Conservation (phyloP, 2,797 vertebrate species). For the Takifugu ocellatus region DNA sequence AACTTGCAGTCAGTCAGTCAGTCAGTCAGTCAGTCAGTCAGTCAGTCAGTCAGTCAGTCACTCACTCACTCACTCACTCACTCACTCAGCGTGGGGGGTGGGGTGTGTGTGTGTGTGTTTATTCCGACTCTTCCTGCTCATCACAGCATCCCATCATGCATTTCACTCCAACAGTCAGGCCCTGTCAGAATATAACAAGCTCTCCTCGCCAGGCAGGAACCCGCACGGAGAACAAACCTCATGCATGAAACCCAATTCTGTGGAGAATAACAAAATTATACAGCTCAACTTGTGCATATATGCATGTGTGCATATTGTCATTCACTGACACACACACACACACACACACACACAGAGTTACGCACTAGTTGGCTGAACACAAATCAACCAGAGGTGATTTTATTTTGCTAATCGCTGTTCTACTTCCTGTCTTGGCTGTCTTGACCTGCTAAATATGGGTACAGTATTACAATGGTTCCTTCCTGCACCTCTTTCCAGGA, state of each 20-base stretch:
- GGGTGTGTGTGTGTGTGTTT: slow-evolving; percentile 50
- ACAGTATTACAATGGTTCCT: too few relatives aligned
- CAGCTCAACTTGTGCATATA: slow-evolving; percentile 3
- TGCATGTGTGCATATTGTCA: neutral
- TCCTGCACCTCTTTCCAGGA: too few relatives aligned
- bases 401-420: too few relatives aligned
- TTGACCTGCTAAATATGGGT: too few relatives aligned
- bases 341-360: neutral
- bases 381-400: too few relatives aligned
- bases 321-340: slow-evolving; percentile 14
- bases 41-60: slow-evolving; percentile 7
- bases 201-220: slow-evolving; percentile 32
- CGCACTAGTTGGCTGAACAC: too few relatives aligned
- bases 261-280: neutral
- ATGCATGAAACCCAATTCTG: slow-evolving; percentile 5
- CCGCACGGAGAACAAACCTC: slow-evolving; percentile 1
- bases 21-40: neutral
- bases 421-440: too few relatives aligned
- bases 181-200: slow-evolving; percentile 68
- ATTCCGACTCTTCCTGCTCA: slow-evolving; percentile 66
- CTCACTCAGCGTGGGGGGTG: slow-evolving; percentile 13
- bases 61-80: slow-evolving; percentile 15
- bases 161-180: slow-evolving; percentile 58
- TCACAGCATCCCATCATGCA: slow-evolving; percentile 68
- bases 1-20: too few relatives aligned